These are phyloP conservation scores for Margarornis squamiger DNA, from an alignment of 2,797 vertebrate genomes.

Conservation along the genomic window DNA sequence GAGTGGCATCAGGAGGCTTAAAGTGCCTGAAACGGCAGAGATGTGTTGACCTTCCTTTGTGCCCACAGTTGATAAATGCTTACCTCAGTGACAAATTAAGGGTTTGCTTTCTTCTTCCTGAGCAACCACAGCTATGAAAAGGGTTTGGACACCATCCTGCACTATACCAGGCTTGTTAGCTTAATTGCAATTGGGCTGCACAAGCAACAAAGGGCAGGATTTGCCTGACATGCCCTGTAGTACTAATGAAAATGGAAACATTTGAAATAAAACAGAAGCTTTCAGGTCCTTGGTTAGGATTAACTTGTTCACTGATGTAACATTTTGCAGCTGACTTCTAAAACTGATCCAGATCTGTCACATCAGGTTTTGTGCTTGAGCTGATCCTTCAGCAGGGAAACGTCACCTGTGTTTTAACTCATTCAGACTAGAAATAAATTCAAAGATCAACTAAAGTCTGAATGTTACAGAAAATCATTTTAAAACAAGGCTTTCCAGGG, in stretches of 20 bases:
- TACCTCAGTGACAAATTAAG: neutral
- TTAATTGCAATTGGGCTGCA: neutral
- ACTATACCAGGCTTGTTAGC: neutral
- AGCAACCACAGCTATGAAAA: neutral
- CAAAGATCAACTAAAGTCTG: neutral
- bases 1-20: neutral
- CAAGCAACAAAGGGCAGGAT: constrained; percentile 20
- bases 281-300: neutral
- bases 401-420: constrained; percentile 7
- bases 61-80: neutral
- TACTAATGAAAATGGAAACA: neutral
- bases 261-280: constrained; percentile 30
- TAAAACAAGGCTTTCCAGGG: neutral
- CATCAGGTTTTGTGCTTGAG: neutral
- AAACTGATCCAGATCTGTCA: constrained; percentile 15
- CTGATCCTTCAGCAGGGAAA: neutral
- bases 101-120: constrained; percentile 34
- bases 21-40: neutral
- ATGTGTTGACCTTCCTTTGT: neutral
- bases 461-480: neutral
- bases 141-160: constrained; percentile 12
- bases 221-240: neutral
- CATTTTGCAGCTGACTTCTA: neutral
- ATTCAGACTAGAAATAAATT: neutral
- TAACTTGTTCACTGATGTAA: neutral